These are phyloP conservation scores for Apis laboriosa DNA, from an alignment of 1,140 invertebrate genomes.

Conservation along the genomic window DNA sequence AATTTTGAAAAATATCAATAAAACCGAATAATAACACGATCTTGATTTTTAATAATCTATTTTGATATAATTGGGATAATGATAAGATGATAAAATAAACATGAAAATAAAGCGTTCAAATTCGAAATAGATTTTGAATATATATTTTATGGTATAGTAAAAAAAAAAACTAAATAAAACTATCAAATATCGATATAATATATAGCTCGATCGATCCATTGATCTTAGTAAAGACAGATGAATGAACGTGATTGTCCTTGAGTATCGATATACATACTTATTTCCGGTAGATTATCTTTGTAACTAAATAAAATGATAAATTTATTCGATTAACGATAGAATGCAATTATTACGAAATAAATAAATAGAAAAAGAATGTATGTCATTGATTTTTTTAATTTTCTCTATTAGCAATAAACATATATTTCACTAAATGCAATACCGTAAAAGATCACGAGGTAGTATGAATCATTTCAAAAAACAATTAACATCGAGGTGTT, in stretches of 20 bases:
- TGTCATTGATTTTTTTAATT: not conserved
- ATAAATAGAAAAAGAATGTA: too few species aligned
- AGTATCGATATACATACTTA: constrained; percentile 21
- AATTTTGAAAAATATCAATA: too few species aligned
- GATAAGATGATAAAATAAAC: too few species aligned
- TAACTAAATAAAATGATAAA: constrained; percentile 33
- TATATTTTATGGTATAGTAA: not conserved
- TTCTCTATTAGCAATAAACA: not conserved
- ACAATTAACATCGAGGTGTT: not conserved
- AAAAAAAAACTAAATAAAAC: not conserved
- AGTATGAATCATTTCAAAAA: not conserved
- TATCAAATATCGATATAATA: not conserved
- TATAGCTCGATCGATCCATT: constrained; percentile 32
- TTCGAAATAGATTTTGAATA: not conserved
- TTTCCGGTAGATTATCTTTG: constrained; percentile 57
- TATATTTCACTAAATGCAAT: too few species aligned
- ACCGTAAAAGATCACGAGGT: too few species aligned
- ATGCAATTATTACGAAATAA: not conserved
- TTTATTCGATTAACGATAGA: not conserved
- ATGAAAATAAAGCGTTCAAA: too few species aligned
- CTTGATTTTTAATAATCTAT: too few species aligned
- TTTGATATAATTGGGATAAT: too few species aligned
- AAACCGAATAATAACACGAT: too few species aligned
- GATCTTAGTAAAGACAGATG: constrained; percentile 42
- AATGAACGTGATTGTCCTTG: constrained; percentile 63